Percentiles rank a stretch among this genome's conserved stretches.
phyloP scores from a whole-genome alignment of 2,888 invertebrate species.

The Sinohyriopsis cumingii region DNA sequence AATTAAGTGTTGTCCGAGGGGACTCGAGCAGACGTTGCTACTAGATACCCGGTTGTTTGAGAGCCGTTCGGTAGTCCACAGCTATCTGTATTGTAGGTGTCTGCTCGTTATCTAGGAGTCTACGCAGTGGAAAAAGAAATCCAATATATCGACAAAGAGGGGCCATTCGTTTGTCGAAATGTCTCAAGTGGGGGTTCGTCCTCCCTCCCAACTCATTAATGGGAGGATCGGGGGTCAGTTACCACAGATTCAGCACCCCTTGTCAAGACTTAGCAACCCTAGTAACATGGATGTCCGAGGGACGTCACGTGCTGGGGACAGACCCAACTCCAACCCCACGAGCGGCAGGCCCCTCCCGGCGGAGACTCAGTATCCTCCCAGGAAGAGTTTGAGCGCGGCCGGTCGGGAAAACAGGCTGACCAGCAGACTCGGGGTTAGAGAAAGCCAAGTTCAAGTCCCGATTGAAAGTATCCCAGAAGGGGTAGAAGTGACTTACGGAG shows the following conservation, averaged over 20 bases:
- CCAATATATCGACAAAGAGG: too few relatives aligned
- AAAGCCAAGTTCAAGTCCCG: slow-evolving; percentile 22
- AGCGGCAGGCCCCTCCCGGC: slow-evolving; percentile 61
- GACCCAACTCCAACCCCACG: slow-evolving; percentile 47
- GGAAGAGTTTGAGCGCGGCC: slow-evolving; percentile 52
- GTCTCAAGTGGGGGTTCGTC: slow-evolving; percentile 58
- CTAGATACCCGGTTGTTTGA: slow-evolving; percentile 9
- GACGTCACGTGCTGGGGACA: slow-evolving; percentile 56
- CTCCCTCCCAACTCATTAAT: slow-evolving; percentile 46
- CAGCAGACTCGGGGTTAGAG: slow-evolving; percentile 29
- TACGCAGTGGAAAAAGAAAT: too few relatives aligned
- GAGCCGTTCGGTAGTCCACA: not conserved
- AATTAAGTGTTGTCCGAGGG: slow-evolving; percentile 45
- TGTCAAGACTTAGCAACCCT: slow-evolving; percentile 65
- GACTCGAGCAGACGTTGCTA: slow-evolving; percentile 12
- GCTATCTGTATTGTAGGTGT: too few relatives aligned
- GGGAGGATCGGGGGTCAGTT: slow-evolving; percentile 47
- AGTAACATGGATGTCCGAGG: slow-evolving; percentile 63
- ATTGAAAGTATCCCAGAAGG: slow-evolving; percentile 67
- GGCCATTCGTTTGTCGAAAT: slow-evolving; percentile 18
- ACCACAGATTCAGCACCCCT: slow-evolving; percentile 67
- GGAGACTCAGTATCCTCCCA: slow-evolving; percentile 49
- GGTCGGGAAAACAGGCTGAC: slow-evolving; percentile 47
- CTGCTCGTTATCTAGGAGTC: too few relatives aligned
- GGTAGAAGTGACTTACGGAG: slow-evolving; percentile 65